Conservation (phyloP, 2,888 invertebrate genomes). For the Drosophila bunnanda region DNA sequence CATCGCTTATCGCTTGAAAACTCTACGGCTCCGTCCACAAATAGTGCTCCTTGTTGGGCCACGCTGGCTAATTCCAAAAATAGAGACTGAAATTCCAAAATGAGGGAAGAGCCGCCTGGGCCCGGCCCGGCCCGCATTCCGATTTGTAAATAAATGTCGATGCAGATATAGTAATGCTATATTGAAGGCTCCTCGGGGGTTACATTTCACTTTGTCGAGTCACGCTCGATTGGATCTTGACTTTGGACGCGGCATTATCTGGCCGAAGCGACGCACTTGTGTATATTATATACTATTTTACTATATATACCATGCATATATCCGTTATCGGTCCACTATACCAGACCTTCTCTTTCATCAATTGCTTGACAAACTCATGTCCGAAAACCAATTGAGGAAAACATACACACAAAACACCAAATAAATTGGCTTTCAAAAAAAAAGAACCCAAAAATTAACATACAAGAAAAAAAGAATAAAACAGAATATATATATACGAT, state of each 20-base stretch:
- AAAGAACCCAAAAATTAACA: slow-evolving; percentile 1
- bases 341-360: slow-evolving; percentile 30
- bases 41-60: slow-evolving; percentile 49
- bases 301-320: slow-evolving; percentile 1
- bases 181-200: slow-evolving; percentile 33
- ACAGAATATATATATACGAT: slow-evolving; percentile 6
- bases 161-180: slow-evolving; percentile 21
- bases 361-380: slow-evolving; percentile 31
- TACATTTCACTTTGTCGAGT: slow-evolving; percentile 13
- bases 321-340: slow-evolving; percentile 31
- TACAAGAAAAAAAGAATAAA: background rate
- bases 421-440: slow-evolving; percentile 19
- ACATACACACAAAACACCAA: slow-evolving; percentile 13
- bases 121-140: slow-evolving; percentile 40
- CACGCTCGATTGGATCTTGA: slow-evolving; percentile 17
- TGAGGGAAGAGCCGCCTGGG: slow-evolving; percentile 43
- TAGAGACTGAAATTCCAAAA: slow-evolving; percentile 66
- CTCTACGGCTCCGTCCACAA: slow-evolving; percentile 24
- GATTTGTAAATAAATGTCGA: slow-evolving; percentile 24
- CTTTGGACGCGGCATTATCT: slow-evolving; percentile 20
- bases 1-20: slow-evolving; percentile 37
- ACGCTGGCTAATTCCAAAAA: slow-evolving; percentile 55
- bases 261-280: background rate
- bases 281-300: slow-evolving; percentile 3
- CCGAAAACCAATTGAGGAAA: slow-evolving; percentile 27